A percentile compares a stretch with the other conserved stretches of the same genome.
Conservation (phyloP, 2,797 vertebrate species). For the Galaxias olidus region DNA sequence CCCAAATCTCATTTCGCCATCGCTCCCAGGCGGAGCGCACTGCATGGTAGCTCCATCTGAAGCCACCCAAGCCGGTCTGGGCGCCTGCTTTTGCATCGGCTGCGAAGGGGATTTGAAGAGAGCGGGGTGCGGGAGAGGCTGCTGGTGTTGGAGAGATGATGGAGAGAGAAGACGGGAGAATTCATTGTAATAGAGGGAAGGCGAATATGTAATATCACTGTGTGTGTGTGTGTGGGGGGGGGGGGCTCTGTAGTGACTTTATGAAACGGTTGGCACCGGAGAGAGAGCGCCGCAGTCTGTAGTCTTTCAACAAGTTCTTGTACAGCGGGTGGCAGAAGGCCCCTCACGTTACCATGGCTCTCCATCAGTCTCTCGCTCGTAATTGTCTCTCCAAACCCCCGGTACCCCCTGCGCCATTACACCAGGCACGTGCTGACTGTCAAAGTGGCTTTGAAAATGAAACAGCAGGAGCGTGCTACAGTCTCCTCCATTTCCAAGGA, state of each 20-base stretch:
- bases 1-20: constrained; percentile 56
- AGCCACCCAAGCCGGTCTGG: constrained; percentile 31
- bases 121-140: constrained; percentile 6
- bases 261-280: constrained; percentile 10
- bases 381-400: constrained; percentile 25
- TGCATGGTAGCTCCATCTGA: constrained; percentile 56
- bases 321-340: constrained; percentile 4
- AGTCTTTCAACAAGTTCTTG: constrained; percentile 10
- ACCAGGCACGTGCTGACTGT: neutral
- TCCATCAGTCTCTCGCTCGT: constrained; percentile 35
- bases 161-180: constrained; percentile 23
- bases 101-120: constrained; percentile 26
- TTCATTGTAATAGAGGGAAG: constrained; percentile 10
- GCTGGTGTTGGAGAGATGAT: constrained; percentile 33
- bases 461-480: constrained; percentile 8
- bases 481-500: no score
- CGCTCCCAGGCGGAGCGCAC: constrained; percentile 40
- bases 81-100: constrained; percentile 26
- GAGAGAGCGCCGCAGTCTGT: constrained; percentile 22
- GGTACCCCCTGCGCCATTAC: neutral
- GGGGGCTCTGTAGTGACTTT: constrained; percentile 21
- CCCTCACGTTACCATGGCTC: constrained; percentile 18
- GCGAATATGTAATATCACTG: constrained; percentile 26
- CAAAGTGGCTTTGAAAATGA: constrained; percentile 6
- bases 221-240: no score